These are phyloP conservation scores for Tyria jacobaeae DNA, from an alignment of 2,888 invertebrate species.

Conservation along the genomic window DNA sequence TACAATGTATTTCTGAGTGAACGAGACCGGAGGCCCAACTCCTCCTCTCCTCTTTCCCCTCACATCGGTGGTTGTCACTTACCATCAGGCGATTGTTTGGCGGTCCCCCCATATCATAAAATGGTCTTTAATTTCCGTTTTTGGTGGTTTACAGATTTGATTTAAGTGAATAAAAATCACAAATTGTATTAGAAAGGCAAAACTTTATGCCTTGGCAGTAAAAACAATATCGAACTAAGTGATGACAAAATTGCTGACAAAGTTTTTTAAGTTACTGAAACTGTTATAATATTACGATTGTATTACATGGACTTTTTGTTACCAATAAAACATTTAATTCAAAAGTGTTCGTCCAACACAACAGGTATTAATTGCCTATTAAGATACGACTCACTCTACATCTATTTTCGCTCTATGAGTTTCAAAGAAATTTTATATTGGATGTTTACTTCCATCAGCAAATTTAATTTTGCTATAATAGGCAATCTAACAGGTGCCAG, in stretches of 20 bases:
- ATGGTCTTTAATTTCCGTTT: too few species aligned
- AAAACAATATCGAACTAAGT: background rate
- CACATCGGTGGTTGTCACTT: too few species aligned
- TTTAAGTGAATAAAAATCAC: too few species aligned
- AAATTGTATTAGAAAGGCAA: too few species aligned
- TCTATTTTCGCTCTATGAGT: slow-evolving; percentile 13
- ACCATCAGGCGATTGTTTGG: too few species aligned
- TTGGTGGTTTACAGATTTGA: too few species aligned
- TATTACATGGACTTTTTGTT: slow-evolving; percentile 19
- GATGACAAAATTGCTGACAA: background rate
- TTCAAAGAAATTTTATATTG: slow-evolving; percentile 16
- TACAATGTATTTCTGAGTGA: too few species aligned
- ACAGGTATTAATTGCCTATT: slow-evolving; percentile 45
- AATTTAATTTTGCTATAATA: slow-evolving; percentile 18
- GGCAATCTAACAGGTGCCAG: slow-evolving; percentile 9
- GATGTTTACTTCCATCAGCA: slow-evolving; percentile 12
- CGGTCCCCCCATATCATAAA: too few species aligned
- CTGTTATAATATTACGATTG: background rate
- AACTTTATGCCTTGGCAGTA: too few species aligned
- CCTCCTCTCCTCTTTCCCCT: too few species aligned
- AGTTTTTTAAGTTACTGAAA: background rate
- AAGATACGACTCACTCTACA: slow-evolving; percentile 36
- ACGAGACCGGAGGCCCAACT: too few species aligned
- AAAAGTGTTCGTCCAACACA: slow-evolving; percentile 29
- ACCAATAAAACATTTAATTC: slow-evolving; percentile 34